Conservation (phyloP, 2,113 vertebrate species). For the Capra hircus region DNA sequence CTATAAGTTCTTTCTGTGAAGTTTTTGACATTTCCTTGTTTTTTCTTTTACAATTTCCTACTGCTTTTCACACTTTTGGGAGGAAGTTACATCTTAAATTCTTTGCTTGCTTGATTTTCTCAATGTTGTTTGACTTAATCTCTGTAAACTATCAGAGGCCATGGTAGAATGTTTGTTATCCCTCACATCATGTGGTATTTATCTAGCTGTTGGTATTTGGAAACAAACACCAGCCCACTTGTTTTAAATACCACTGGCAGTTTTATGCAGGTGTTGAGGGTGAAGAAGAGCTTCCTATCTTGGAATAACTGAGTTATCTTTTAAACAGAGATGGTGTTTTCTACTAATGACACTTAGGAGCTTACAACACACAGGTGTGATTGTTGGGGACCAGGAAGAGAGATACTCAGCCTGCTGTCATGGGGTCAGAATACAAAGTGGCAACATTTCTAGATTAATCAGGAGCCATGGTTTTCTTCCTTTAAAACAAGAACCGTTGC, state of each 20-base stretch:
- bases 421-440: not conserved
- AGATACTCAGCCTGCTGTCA: not conserved
- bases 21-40: conserved; percentile 55
- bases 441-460: not conserved
- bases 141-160: conserved; percentile 74
- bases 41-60: conserved; percentile 49
- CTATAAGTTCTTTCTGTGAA: conserved; percentile 63
- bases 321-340: conserved; percentile 60
- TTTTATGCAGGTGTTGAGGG: conserved; percentile 74
- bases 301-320: conserved; percentile 56
- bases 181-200: conserved; percentile 76
- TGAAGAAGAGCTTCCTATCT: conserved; percentile 49
- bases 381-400: not conserved
- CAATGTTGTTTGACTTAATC: conserved; percentile 73
- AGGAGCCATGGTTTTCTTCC: not conserved
- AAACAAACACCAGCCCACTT: conserved; percentile 54
- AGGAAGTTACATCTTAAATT: conserved; percentile 60
- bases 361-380: not conserved
- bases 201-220: conserved; percentile 78
- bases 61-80: conserved; percentile 56
- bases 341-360: conserved; percentile 23
- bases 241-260: conserved; percentile 53
- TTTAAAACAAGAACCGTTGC: not conserved
- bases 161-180: conserved; percentile 73
- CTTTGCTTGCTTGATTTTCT: conserved; percentile 68